Conservation (phyloP, 2,797 vertebrate genomes). For the Scolopax bukidnonensis region DNA sequence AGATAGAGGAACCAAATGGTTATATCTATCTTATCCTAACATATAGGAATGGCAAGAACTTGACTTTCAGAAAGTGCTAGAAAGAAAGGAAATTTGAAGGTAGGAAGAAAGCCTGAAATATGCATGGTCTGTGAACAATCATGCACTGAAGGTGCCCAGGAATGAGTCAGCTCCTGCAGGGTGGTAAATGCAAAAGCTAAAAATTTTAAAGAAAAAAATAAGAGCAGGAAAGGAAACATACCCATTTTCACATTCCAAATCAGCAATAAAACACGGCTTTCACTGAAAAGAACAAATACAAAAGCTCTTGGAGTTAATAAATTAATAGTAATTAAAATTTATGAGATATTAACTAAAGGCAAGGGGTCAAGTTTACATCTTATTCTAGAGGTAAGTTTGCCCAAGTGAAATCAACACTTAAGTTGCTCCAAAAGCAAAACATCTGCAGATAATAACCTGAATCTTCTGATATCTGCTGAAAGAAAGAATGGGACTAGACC, state of each 20-base stretch:
- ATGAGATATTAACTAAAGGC: accelerated
- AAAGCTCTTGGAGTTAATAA: not conserved
- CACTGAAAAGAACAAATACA: not conserved
- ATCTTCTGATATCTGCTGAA: not conserved
- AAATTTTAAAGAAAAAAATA: not conserved
- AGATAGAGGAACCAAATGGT: not conserved
- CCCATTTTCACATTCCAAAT: not conserved
- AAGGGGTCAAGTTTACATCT: not conserved
- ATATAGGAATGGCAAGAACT: not conserved
- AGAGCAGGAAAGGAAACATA: not conserved
- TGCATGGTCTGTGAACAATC: not conserved
- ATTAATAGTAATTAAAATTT: not conserved
- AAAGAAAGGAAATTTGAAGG: not conserved
- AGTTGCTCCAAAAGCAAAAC: not conserved
- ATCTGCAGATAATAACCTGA: not conserved
- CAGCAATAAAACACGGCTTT: not conserved
- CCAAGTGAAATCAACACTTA: not conserved
- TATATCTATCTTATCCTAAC: not conserved
- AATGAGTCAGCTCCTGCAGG: not conserved
- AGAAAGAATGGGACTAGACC: not conserved
- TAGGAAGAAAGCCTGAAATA: not conserved
- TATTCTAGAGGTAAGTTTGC: not conserved
- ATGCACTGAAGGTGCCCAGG: not conserved
- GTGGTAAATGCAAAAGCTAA: not conserved
- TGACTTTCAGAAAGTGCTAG: not conserved